These are phyloP conservation scores for Gadus macrocephalus DNA, from an alignment of 2,113 vertebrate species.

Conservation along the genomic window DNA sequence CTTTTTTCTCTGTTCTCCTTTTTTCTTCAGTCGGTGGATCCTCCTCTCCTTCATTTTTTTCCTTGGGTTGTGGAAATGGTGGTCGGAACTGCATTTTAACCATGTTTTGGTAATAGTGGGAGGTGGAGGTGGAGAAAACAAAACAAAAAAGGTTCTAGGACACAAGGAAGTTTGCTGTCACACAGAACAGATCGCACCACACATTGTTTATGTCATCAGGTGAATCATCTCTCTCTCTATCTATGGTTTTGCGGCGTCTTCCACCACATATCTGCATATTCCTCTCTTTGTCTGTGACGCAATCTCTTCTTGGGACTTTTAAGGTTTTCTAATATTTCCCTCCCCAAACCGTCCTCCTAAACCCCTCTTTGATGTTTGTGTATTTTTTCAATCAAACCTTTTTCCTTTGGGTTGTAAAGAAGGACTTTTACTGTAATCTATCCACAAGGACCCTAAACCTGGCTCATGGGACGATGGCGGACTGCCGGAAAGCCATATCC, in stretches of 20 bases:
- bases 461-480: conserved; percentile 66
- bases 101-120: conserved; percentile 72
- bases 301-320: conserved; percentile 13
- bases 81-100: conserved; percentile 74
- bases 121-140: conserved; percentile 39
- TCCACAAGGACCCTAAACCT: conserved; percentile 76
- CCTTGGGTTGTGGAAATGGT: conserved; percentile 51
- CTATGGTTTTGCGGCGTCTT: conserved; percentile 36
- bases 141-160: conserved; percentile 1
- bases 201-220: conserved; percentile 65
- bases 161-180: conserved; percentile 63
- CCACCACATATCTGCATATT: conserved; percentile 43
- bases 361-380: neutral
- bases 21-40: neutral
- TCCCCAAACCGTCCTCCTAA: conserved; percentile 10
- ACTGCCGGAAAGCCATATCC: conserved; percentile 74
- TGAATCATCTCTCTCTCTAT: conserved; percentile 50
- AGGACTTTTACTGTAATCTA: conserved; percentile 72
- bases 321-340: conserved; percentile 17
- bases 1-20: conserved; percentile 27
- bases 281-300: conserved; percentile 32
- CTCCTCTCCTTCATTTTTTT: conserved; percentile 23
- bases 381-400: neutral
- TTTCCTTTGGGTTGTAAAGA: conserved; percentile 40
- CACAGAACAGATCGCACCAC: conserved; percentile 56